phyloP scores from a whole-genome alignment of 1,140 invertebrate species.

The Agrilus planipennis region DNA sequence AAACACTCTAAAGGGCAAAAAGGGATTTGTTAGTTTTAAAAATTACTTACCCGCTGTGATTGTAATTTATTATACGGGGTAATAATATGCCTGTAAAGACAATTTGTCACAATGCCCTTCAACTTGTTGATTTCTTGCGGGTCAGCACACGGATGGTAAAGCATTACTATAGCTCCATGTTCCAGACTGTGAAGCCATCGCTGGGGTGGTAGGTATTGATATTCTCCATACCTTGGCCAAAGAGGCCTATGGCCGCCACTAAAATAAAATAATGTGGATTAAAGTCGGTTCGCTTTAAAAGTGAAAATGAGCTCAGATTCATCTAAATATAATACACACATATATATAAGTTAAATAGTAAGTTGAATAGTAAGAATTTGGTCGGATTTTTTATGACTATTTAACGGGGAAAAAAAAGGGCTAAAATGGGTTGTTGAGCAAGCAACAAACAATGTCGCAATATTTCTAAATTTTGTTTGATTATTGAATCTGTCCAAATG shows the following conservation, averaged over 20 bases:
- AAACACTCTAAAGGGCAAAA: too few species aligned
- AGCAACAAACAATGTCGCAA: too few species aligned
- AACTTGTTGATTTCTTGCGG: slow-evolving; percentile 49
- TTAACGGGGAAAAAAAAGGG: too few species aligned
- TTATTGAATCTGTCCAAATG: too few species aligned
- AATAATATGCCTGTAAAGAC: slow-evolving; percentile 70
- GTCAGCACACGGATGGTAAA: slow-evolving; percentile 82
- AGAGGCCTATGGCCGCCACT: slow-evolving; percentile 71
- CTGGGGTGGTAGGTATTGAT: slow-evolving; percentile 67
- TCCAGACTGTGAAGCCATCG: slow-evolving; percentile 78
- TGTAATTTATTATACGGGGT: slow-evolving; percentile 56
- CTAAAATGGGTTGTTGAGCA: too few species aligned
- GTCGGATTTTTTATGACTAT: not conserved
- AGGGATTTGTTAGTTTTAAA: slow-evolving; percentile 3
- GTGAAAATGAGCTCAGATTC: not conserved
- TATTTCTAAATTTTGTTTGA: too few species aligned
- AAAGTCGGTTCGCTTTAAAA: not conserved
- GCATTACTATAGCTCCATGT: slow-evolving; percentile 73
- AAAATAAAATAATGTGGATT: slow-evolving; percentile 25
- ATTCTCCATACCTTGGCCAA: slow-evolving; percentile 75
- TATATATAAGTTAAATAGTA: not conserved
- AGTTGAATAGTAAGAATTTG: slow-evolving; percentile 1
- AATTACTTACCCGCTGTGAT: slow-evolving; percentile 45
- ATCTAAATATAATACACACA: not conserved
- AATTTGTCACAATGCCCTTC: slow-evolving; percentile 50